Base-by-base conservation (phyloP, 2,888 invertebrate species). In the Dysmachus trigonus region DNA sequence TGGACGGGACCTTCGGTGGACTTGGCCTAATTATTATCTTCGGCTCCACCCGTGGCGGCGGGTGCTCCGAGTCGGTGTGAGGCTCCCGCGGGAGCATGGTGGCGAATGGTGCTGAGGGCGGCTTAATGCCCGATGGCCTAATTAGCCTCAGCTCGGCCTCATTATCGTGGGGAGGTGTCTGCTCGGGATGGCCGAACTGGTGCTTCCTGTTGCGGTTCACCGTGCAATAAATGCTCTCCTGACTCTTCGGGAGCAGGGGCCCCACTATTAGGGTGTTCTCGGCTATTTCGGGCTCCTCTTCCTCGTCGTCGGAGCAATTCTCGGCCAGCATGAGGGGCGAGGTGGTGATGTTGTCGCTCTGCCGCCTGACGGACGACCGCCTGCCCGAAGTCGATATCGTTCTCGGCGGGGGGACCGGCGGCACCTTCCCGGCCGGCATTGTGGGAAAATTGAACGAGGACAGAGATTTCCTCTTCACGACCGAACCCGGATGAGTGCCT, bases 331-430 rank as follows among this genome's bases (percentile, higher is more conserved):
- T 92, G 3, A 93, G 91, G 4, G 93, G 93, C 1, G 93, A 93
- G 27, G 92, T 92, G 82, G 92, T 91, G 22, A 91, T 89, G 62
- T 89, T 90, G 85, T 92, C 92, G 88, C 92, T 93, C 53, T 92
- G 91, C 7, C 92, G 90, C n/a, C 92, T 90, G 1, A 87, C 87
- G 87, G 90, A 89, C 4, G 89, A 89, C 35, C 89, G 89, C 71
- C 95, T 92, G 31, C 95, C 92, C 4, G 96, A 95, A 41, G 94
- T 94, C 0, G 95, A 95, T 3, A 95, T 94, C 89, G 97, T 93
- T 0, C 96, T 96, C 0, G 97, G 97, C 2, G 97, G 97, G 87
- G 94, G 97, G 87, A 94, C 93, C 0, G 96, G 95, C 0, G 95
- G 95, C 86, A 94, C 91, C 90, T 86, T 88, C 86, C 77, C 88